A percentile compares a stretch with the other conserved stretches of the same genome.
Evolutionary conservation across 2,888 invertebrate genomes (phyloP).

Genomic region (Nephrotoma appendiculata): DNA sequence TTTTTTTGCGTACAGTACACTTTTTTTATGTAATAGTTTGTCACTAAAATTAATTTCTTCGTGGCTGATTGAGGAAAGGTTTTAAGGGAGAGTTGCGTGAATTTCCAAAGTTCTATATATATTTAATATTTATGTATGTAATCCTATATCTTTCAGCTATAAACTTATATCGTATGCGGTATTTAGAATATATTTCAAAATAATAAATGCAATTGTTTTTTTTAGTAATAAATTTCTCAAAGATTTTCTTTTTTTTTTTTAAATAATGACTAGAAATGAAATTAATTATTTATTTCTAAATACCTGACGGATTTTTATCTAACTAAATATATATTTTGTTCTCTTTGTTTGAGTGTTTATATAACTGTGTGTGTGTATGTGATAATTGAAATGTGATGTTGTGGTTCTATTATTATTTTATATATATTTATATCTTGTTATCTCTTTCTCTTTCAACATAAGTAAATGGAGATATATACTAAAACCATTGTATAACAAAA

Average conservation of each 20-base stretch:
- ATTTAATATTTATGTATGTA: background rate
- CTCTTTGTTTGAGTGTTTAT: background rate
- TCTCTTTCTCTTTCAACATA: background rate
- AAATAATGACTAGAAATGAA: background rate
- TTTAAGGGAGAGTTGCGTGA: background rate
- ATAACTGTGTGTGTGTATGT: background rate
- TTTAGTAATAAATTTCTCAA: background rate
- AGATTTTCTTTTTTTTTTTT: background rate
- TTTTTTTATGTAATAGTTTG: background rate
- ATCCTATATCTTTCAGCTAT: background rate
- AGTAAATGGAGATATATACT: background rate
- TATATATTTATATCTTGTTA: background rate
- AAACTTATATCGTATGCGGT: background rate
- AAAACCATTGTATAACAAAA: background rate
- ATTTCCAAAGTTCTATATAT: background rate
- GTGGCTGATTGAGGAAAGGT: background rate
- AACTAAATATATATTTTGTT: background rate
- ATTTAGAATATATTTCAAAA: background rate
- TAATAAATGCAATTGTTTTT: background rate
- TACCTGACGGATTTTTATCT: background rate
- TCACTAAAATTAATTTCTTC: slow-evolving; percentile 1
- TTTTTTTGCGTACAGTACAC: background rate
- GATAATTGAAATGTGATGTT: background rate
- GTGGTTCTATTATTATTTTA: background rate
- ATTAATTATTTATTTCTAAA: background rate